Base-by-base conservation (phyloP, 2,113 vertebrate genomes). In the Telmatochromis sp. region DNA sequence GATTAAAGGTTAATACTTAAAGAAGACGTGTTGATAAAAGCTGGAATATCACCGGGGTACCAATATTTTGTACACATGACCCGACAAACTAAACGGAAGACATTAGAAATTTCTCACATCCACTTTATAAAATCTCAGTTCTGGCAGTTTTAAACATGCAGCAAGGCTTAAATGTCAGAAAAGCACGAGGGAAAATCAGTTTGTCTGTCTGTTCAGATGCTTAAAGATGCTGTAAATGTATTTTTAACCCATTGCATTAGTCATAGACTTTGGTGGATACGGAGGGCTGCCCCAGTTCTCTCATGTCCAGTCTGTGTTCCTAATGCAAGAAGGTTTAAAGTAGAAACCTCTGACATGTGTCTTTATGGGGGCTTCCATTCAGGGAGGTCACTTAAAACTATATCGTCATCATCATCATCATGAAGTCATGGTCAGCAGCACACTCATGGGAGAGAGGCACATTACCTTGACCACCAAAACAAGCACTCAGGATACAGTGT, bases 271-370 rank as follows among this genome's bases (percentile, higher is more conserved):
- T 9, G 28, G 87, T 87, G 79, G 87, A 88, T 55, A 85, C 82
- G 79, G 82, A 89, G 83, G 45, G 58, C 89, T 87, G 84, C 86
- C 83, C 90, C 88, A 54, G 57, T 85, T 85, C 33, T 79, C 33
- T 53, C n/a, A 37, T 23, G 14, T 82, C 83, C 78, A 85, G 82
- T 85, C 73, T 63, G 57, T 68, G 57, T 23, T 85, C 68, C 83
- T 80, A 58, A 89, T 65, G 82, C 40, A 73, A 87, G 54, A 47
- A 40, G 15, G 78, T 88, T 91, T 60, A 71, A 89, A 80, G 83
- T n/a, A 94, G 93, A 95, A 95, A 96, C 95, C 95, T 96, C 93
- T 96, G 96, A 96, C 96, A 96, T 97, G 95, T 94, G 93, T 96
- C 96, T 96, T 96, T 95, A 90, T 83, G 84, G 89, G 92, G 50